These are phyloP conservation scores for Sebastes cheni DNA, from an alignment of 2,797 vertebrate species.

Conservation along the genomic window DNA sequence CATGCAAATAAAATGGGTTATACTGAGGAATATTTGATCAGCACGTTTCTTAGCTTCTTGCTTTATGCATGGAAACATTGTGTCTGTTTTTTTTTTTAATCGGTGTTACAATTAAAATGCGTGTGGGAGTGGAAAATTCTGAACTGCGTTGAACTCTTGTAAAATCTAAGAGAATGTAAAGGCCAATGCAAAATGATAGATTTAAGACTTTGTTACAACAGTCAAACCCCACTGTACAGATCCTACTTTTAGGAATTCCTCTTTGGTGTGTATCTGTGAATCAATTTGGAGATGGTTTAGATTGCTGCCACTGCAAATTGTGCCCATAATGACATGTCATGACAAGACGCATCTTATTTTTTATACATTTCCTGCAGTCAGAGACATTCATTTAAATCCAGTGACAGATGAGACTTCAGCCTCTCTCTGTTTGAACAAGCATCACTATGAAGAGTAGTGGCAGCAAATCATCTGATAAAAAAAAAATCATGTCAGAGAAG, in stretches of 20 bases:
- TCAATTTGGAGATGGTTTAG: neutral
- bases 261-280: neutral
- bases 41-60: constrained; percentile 23
- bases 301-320: neutral
- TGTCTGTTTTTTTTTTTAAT: constrained; percentile 7
- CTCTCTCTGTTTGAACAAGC: too few relatives aligned
- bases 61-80: constrained; percentile 36
- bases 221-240: neutral
- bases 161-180: constrained; percentile 21
- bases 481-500: too few relatives aligned
- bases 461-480: too few relatives aligned
- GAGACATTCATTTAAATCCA: too few relatives aligned
- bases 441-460: too few relatives aligned
- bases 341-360: too few relatives aligned
- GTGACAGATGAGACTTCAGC: too few relatives aligned
- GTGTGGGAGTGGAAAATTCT: neutral
- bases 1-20: constrained; percentile 62
- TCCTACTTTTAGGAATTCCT: neutral
- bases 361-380: too few relatives aligned
- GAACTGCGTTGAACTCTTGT: neutral
- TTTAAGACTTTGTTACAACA: neutral
- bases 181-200: neutral
- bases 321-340: neutral
- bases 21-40: constrained; percentile 65
- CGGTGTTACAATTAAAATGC: constrained; percentile 39